These are phyloP conservation scores for Drosophila dunni DNA, from an alignment of 1,140 invertebrate genomes.

Conservation along the genomic window DNA sequence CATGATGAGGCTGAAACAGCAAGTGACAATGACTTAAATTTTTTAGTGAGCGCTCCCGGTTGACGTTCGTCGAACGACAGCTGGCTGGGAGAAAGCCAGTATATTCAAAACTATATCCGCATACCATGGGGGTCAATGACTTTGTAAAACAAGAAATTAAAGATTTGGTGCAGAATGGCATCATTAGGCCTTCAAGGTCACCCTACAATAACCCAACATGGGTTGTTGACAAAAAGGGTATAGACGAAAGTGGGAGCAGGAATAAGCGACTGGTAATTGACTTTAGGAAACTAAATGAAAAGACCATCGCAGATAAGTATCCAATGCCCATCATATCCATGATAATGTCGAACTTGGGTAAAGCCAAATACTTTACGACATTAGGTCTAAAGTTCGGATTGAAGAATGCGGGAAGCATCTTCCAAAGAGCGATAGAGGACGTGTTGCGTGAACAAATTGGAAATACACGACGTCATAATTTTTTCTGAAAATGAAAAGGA, in stretches of 20 bases:
- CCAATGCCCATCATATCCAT: neutral
- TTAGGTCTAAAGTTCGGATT: conserved; percentile 3
- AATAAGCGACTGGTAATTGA: neutral
- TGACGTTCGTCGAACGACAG: no score
- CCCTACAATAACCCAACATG: neutral
- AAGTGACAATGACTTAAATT: no score
- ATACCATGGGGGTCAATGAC: conserved; percentile 12
- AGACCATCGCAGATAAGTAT: conserved; percentile 1
- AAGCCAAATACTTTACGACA: conserved; percentile 1
- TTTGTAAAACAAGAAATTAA: conserved; percentile 3
- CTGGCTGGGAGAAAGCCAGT: neutral
- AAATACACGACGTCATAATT: conserved; percentile 6
- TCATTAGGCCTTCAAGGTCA: neutral
- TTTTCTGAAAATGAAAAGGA: neutral
- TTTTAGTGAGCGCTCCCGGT: no score
- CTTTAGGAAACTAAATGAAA: neutral
- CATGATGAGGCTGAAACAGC: no score
- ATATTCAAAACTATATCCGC: neutral
- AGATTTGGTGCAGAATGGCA: neutral
- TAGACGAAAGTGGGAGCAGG: neutral
- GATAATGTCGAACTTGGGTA: neutral
- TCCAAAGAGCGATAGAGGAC: conserved; percentile 3
- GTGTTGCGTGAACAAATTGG: conserved; percentile 2
- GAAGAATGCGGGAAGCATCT: conserved; percentile 4
- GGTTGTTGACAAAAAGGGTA: conserved; percentile 1